Percentiles rank a stretch among this genome's conserved stretches.
phyloP scores from a whole-genome alignment of 2,797 vertebrate species.

The Perodicticus potto region DNA sequence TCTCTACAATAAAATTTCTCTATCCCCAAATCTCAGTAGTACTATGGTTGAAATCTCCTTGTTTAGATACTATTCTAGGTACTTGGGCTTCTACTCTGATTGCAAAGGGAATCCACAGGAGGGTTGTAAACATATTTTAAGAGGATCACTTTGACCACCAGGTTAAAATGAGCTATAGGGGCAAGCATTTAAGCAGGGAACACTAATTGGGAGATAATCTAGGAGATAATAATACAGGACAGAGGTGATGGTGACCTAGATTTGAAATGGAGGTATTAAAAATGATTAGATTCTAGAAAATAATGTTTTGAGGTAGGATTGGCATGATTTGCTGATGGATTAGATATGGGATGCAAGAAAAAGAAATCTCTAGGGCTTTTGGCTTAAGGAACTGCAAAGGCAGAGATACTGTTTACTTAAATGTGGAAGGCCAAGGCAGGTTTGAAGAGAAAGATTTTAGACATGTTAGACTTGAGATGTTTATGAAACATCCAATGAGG shows the following conservation, averaged over 20 bases:
- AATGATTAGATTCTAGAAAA: conserved; percentile 32
- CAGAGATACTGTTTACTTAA: background rate
- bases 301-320: background rate
- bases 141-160: background rate
- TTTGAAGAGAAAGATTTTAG: background rate
- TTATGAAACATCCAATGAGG: background rate
- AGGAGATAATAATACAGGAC: background rate
- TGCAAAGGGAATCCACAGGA: background rate
- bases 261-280: background rate
- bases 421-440: background rate
- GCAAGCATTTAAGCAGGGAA: background rate
- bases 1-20: background rate
- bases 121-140: background rate
- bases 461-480: background rate
- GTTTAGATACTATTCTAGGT: background rate
- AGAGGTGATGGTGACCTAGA: background rate
- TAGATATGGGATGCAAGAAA: background rate
- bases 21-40: background rate
- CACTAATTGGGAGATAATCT: background rate
- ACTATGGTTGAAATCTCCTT: background rate
- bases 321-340: conserved; percentile 18
- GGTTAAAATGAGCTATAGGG: background rate
- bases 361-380: background rate
- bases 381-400: background rate
- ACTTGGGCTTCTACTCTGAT: conserved; percentile 24